Percentiles rank a stretch among this genome's conserved stretches.
Evolutionary conservation across 2,113 vertebrate genomes (phyloP).

Genomic region (Jacana jacana): DNA sequence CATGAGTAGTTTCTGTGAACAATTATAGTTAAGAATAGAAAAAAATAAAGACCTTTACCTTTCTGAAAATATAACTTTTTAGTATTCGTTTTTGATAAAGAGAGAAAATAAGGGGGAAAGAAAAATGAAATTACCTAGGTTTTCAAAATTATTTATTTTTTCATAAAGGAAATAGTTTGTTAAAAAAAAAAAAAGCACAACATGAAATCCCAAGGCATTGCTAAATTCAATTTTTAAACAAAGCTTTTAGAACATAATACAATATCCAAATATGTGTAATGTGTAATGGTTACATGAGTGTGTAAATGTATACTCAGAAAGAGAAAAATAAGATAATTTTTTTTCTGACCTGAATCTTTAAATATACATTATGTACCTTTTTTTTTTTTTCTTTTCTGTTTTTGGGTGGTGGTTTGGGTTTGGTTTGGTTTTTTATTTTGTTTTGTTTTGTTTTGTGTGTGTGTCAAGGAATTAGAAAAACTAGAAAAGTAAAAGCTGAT

Average conservation of each 20-base stretch:
- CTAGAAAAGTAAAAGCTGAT: background rate
- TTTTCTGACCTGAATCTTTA: background rate
- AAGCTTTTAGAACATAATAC: background rate
- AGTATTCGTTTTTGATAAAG: background rate
- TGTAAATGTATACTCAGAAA: background rate
- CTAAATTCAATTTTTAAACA: background rate
- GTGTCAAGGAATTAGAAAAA: no score
- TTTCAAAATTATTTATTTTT: background rate
- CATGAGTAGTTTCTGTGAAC: background rate
- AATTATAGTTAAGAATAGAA: background rate
- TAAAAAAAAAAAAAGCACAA: background rate
- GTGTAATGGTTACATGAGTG: background rate
- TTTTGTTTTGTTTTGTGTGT: no score
- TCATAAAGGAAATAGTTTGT: background rate
- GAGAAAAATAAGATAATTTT: fast-evolving
- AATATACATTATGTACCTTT: fast-evolving
- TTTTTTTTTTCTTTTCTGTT: no score
- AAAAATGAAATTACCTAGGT: background rate
- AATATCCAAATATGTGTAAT: background rate
- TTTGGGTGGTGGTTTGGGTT: fast-evolving
- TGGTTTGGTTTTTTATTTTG: no score
- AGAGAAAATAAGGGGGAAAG: background rate
- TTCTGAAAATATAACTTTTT: background rate
- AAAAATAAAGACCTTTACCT: background rate
- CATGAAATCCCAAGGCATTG: background rate